Base-by-base conservation (phyloP, 2,888 invertebrate genomes). In the Drosophila conformis region DNA sequence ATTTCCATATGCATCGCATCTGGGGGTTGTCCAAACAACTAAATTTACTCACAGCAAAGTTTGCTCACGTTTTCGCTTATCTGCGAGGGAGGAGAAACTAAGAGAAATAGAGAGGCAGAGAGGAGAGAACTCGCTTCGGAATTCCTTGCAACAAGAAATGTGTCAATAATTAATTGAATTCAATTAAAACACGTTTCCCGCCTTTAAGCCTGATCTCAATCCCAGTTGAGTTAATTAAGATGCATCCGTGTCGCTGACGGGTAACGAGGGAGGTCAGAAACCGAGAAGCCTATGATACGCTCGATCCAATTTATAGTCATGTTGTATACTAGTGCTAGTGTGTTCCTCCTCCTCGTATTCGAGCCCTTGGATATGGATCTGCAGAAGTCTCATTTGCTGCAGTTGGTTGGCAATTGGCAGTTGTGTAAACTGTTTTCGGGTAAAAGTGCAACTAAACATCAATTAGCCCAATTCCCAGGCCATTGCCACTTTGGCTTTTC, bases 141-240 rank as follows among this genome's bases (percentile, higher is more conserved):
- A 88, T 87, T 83, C 78, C 77, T 81, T 72, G 73, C 79, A 68
- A 66, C 82, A 71, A 90, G 76, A 90, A 91, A 91, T 91, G 91
- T 92, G 92, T 92, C 91, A 91, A 91, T 92, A 92, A 92, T 92
- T 92, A 92, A 92, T 92, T 92, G 90, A 82, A 92, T 92, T 90
- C 88, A 92, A 92, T 91, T 92, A 90, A 90, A 86, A 78, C 83
- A 80, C 77, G 76, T 76, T 73, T 27, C 63, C 57, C 52, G 36
- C 60, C 56, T 54, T 42, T 54, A 54, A 69, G 65, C 60, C 61
- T 42, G 40, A 57, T 42, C 57, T 57, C 42, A 57, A 57, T 42
- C 29, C 42, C 29, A 57, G 57, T 74, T 73, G 62, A 75, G 74
- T 80, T 90, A 90, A 91, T 91, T 89, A 91, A 91, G 91, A 91